These are phyloP conservation scores for Aphis craccivora DNA, from an alignment of 1,140 invertebrate species.

Conservation along the genomic window DNA sequence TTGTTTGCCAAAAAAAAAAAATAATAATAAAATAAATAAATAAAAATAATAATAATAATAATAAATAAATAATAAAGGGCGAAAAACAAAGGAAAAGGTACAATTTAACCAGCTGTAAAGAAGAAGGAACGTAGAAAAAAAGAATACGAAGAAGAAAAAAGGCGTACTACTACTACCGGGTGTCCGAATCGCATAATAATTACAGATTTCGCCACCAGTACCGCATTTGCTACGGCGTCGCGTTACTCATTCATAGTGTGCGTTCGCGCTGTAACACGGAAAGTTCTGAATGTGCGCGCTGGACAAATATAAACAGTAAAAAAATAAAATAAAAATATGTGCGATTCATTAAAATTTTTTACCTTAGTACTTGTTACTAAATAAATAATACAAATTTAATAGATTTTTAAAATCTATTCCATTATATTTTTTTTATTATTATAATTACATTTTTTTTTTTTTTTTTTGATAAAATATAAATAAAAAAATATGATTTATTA, in stretches of 20 bases:
- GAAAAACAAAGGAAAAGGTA: neutral
- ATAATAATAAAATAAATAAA: slow-evolving; percentile 16
- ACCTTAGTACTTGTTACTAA: neutral
- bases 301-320: slow-evolving; percentile 6
- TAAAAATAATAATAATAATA: slow-evolving; percentile 21
- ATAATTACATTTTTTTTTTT: neutral
- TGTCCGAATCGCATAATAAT: slow-evolving; percentile 40
- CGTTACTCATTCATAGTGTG: slow-evolving; percentile 54
- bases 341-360: neutral
- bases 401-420: neutral
- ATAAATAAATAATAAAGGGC: neutral
- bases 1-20: slow-evolving; percentile 11
- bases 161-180: slow-evolving; percentile 25
- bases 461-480: neutral
- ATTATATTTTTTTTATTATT: neutral
- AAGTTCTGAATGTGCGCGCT: slow-evolving; percentile 49
- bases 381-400: neutral
- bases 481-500: neutral
- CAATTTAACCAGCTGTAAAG: neutral
- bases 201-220: slow-evolving; percentile 54
- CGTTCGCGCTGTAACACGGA: slow-evolving; percentile 27
- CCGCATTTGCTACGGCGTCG: slow-evolving; percentile 38
- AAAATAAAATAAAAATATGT: neutral
- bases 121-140: neutral
- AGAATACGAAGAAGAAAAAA: neutral